phyloP scores from a whole-genome alignment of 2,797 vertebrate genomes.

The Pseudopleuronectes americanus region DNA sequence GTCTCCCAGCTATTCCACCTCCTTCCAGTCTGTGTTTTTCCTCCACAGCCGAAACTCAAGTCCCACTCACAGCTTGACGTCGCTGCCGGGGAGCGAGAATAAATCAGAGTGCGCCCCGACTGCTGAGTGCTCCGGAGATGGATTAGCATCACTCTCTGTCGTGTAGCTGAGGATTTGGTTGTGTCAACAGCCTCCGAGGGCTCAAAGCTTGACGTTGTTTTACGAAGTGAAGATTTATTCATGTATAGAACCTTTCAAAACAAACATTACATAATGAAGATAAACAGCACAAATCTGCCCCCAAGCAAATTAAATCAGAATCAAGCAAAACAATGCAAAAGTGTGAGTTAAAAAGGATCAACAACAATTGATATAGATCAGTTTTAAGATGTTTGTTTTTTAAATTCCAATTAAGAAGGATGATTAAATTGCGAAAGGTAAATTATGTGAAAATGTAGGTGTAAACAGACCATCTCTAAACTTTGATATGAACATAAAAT shows the following conservation, averaged over 20 bases:
- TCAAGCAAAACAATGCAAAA: too few relatives aligned
- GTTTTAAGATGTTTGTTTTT: too few relatives aligned
- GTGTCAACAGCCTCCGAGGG: slow-evolving; percentile 11
- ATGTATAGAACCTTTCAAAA: not conserved
- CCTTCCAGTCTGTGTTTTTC: slow-evolving; percentile 35
- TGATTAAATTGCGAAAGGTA: too few relatives aligned
- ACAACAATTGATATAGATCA: too few relatives aligned
- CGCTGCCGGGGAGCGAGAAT: slow-evolving; percentile 19
- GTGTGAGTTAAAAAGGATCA: too few relatives aligned
- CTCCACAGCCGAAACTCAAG: slow-evolving; percentile 37
- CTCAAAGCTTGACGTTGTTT: not conserved
- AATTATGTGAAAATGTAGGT: too few relatives aligned
- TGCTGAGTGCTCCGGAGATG: slow-evolving; percentile 26
- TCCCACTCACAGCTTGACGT: slow-evolving; percentile 47
- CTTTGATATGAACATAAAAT: too few relatives aligned
- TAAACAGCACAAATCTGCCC: not conserved
- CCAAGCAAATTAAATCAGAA: too few relatives aligned
- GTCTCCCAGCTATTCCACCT: slow-evolving; percentile 29
- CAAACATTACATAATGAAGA: not conserved
- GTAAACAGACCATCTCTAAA: too few relatives aligned
- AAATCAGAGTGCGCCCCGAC: slow-evolving; percentile 28
- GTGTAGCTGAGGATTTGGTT: slow-evolving; percentile 17
- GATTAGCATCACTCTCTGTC: slow-evolving; percentile 29
- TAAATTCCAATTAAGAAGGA: too few relatives aligned
- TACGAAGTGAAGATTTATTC: not conserved